Evolutionary conservation across 2,113 vertebrate genomes (phyloP).

Genomic region (Chauna torquata): DNA sequence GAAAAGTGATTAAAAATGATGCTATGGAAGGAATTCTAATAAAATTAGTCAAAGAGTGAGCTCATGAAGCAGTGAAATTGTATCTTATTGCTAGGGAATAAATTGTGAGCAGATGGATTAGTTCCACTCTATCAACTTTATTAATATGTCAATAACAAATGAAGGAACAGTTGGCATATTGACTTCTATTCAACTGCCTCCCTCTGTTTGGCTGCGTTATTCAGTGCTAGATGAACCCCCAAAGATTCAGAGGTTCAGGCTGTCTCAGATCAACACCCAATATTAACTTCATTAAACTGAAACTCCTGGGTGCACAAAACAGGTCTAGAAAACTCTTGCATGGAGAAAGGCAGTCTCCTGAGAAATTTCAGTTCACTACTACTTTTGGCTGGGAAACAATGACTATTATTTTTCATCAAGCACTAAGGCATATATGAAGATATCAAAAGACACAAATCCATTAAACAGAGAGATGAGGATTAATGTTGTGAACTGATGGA

Average conservation of each 20-base stretch:
- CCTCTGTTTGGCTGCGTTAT: background rate
- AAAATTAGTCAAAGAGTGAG: constrained; percentile 50
- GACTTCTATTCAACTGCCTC: background rate
- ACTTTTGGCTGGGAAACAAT: background rate
- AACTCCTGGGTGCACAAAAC: background rate
- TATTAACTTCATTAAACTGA: background rate
- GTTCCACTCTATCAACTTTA: constrained; percentile 54
- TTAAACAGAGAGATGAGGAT: background rate
- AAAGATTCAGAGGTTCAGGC: background rate
- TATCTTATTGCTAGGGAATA: constrained; percentile 42
- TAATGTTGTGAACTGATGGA: background rate
- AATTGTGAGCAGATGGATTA: constrained; percentile 70
- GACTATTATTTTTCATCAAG: background rate
- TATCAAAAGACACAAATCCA: background rate
- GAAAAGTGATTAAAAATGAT: constrained; percentile 28
- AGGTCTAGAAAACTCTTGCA: background rate
- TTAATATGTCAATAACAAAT: constrained; percentile 65
- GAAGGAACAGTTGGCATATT: constrained; percentile 42
- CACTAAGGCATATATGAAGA: background rate
- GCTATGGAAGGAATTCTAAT: constrained; percentile 43
- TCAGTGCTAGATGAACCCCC: background rate
- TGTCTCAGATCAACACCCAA: background rate
- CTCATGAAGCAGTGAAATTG: constrained; percentile 59
- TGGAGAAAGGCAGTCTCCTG: background rate
- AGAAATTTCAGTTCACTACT: background rate